Conservation (phyloP, 2,113 vertebrate species). For the Geococcyx californianus region DNA sequence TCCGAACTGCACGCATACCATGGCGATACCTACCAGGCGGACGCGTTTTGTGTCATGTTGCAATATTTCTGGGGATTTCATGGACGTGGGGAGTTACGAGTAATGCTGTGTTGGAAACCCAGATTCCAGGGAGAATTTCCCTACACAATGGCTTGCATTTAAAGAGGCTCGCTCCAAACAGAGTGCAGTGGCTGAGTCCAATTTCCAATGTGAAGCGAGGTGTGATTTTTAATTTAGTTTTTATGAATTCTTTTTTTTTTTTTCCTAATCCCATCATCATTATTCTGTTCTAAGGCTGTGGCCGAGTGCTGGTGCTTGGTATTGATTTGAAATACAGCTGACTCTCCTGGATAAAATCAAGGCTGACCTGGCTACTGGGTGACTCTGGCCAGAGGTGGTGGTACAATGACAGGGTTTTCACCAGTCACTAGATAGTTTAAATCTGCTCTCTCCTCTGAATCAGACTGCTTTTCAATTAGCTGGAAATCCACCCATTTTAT, state of each 20-base stretch:
- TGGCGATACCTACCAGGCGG: neutral
- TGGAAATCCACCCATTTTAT: neutral
- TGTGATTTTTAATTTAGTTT: slow-evolving; percentile 53
- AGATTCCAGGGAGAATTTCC: slow-evolving; percentile 8
- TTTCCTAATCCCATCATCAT: slow-evolving; percentile 1
- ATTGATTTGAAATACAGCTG: neutral
- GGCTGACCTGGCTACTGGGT: neutral
- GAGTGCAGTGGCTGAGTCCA: neutral
- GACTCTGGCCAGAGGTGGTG: neutral
- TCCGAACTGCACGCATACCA: neutral
- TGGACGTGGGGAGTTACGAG: neutral
- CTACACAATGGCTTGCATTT: slow-evolving; percentile 3
- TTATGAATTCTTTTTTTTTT: neutral
- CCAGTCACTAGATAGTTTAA: neutral
- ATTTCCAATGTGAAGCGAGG: slow-evolving; percentile 35
- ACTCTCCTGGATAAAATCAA: neutral
- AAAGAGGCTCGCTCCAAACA: neutral
- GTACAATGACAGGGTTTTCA: neutral
- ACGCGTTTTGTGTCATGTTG: neutral
- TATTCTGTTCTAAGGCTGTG: neutral
- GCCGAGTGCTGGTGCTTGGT: neutral
- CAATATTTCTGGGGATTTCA: neutral
- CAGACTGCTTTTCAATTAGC: neutral
- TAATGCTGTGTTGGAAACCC: neutral
- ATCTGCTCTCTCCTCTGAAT: neutral